Evolutionary conservation across 1,140 invertebrate genomes (phyloP), one percentile per base, ranked within the genome.

Genomic region (Tetragonula clypearis): DNA sequence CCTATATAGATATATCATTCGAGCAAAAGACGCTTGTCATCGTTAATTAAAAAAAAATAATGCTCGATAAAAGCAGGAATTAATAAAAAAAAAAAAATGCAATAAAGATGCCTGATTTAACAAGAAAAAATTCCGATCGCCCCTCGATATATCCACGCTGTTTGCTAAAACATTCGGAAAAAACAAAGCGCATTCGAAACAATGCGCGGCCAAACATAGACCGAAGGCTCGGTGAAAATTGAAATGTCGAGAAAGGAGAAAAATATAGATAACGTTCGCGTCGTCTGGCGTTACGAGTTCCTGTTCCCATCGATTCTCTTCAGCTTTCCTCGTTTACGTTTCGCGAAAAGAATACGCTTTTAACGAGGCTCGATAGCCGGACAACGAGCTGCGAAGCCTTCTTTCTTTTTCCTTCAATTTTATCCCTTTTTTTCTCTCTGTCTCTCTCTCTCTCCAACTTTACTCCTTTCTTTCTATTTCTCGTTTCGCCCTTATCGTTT

Each of bases 331-430:
- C 78, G 69, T 84, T 74, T 76, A 72, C 66, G 62, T 73, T 74
- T 84, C 71, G 49, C 35, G 83, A 68, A 79, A 30, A 84, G 76
- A 84, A 84, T 84, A 84, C 82, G 76, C 71, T 84, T 84, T 72
- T 84, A 84, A 84, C 79, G 82, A 84, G 76, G 82, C 76, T 23
- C 76, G 82, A 79, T 74, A 49, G 23, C 73, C 41, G 62, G 81
- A 56, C 75, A 71, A 78, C 82, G 75, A 68, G 9, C 23, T 30
- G 21, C 26, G 30, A 5, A 15, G 4, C 41, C 8, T 11, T 12
- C 26, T 41, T 17, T 14, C 15, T 55, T n/a, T 17, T 12, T 35
- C 3, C 35, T 35, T 6, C 55, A 66, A 26, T 1, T 49, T 49
- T 8, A 8, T 49, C 9, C 41, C 8, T 49, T 49, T 49, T 30